Percentiles rank a stretch among this genome's conserved stretches.
Evolutionary conservation across 92 coral and sea anemone species (phyloP).

Genomic region (Palythoa caribaeorum): DNA sequence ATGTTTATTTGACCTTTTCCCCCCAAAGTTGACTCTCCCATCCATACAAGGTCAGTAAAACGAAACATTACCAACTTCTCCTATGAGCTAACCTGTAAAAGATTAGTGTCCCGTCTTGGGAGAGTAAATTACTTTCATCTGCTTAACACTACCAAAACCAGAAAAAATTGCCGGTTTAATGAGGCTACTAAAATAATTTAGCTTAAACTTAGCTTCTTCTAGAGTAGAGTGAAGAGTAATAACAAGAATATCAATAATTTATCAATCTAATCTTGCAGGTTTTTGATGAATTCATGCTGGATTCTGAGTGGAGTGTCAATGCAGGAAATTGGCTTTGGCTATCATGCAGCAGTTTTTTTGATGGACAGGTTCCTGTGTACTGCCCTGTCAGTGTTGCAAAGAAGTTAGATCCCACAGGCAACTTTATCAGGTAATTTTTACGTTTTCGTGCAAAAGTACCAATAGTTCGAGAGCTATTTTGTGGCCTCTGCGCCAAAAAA

Average conservation of each 20-base stretch:
- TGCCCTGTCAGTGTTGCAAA: slow-evolving; percentile 94
- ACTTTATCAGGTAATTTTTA: slow-evolving; percentile 73
- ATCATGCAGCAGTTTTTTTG: slow-evolving; percentile 89
- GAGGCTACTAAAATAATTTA: too few species aligned
- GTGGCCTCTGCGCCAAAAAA: background rate
- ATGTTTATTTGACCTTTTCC: too few species aligned
- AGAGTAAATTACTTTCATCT: too few species aligned
- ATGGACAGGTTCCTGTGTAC: slow-evolving; percentile 80
- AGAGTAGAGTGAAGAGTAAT: background rate
- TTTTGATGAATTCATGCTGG: slow-evolving; percentile 89
- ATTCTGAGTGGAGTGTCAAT: slow-evolving; percentile 93
- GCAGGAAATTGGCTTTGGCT: slow-evolving; percentile 95
- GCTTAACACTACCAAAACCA: too few species aligned
- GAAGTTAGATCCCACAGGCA: slow-evolving; percentile 86
- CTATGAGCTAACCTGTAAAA: too few species aligned
- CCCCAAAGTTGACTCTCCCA: too few species aligned
- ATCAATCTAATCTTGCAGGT: slow-evolving; percentile 48
- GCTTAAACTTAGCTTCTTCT: too few species aligned
- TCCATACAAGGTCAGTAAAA: too few species aligned
- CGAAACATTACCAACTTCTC: too few species aligned
- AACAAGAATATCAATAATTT: background rate
- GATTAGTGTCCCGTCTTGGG: too few species aligned
- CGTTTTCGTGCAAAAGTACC: background rate
- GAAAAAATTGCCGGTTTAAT: too few species aligned
- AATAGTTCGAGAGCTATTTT: background rate